Base-by-base conservation (phyloP, 2,797 vertebrate genomes). In the Enteromius thamalakanensis region DNA sequence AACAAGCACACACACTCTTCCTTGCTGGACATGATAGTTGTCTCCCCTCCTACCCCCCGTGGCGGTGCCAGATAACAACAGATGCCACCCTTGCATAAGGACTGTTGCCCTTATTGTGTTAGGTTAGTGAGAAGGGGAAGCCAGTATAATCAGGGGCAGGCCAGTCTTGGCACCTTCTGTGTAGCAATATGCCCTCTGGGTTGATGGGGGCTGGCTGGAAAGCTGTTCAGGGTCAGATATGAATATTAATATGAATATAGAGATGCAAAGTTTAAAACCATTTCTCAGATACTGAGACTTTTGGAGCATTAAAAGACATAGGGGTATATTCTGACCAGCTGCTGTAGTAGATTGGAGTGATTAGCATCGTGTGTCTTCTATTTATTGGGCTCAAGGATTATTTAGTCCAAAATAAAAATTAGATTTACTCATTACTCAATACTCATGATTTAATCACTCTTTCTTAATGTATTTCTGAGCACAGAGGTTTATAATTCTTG, bases 221-320 rank as follows among this genome's bases (percentile, higher is more conserved):
- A 80, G 77, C 85, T 86, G 62, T 77, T 81, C 62, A n/a, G 49
- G 69, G 55, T 67, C 83, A 79, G 45, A 81, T 80, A 83, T 68
- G 74, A 88, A 88, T 86, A 76, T 86, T 80, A 88, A 88, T 88
- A 75, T 67, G 72, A 75, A 85, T 65, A 88, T 60, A 86, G 62
- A 84, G 58, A 53, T 83, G 65, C 7, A 65, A 76, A 72, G 34
- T 86, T 60, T 69, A 85, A 84, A 82, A 78, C 21, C 79, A 85
- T 86, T 83, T 80, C n/a, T 65, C n/a, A 65, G 23, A 76, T 51
- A 42, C 3, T 26, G 29, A 55, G 6, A 34, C 12, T 71, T 79
- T 37, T 64, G 14, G 15, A 65, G 29, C 53, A 49, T 82, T 67
- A 42, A 21, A 51, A 60, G 19, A 51, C 58, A 64, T 26, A 21